Conservation (phyloP, 1,140 invertebrate genomes). For the Condylostylus longicornis region DNA sequence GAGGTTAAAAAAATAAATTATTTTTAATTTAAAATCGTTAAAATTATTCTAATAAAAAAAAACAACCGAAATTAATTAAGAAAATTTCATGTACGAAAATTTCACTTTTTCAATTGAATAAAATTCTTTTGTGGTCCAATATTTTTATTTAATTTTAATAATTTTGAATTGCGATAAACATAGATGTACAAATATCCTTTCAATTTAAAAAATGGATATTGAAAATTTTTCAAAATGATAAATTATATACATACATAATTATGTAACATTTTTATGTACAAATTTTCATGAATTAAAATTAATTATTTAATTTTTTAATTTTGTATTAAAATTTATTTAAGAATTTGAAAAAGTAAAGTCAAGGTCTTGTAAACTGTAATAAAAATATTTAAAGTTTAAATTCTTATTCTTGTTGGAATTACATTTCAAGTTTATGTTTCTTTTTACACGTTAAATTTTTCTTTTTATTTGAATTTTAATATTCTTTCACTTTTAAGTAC, state of each 20-base stretch:
- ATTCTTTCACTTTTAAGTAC: too few species aligned
- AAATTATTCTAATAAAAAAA: background rate
- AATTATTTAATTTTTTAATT: background rate
- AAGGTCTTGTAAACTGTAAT: too few species aligned
- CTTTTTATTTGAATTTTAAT: too few species aligned
- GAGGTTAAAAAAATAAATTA: slow-evolving; percentile 40
- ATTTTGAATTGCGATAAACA: background rate
- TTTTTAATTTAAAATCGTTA: background rate
- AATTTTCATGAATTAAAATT: background rate
- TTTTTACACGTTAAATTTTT: too few species aligned
- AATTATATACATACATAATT: background rate
- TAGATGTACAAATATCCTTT: background rate
- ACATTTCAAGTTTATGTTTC: too few species aligned
- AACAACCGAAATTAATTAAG: too few species aligned
- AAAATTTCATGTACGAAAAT: background rate
- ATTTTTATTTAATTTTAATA: slow-evolving; percentile 1
- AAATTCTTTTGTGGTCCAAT: too few species aligned
- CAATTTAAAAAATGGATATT: background rate
- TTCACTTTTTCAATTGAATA: background rate
- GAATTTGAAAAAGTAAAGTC: too few species aligned
- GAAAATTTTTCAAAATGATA: background rate
- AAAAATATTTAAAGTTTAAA: too few species aligned
- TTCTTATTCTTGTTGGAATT: too few species aligned
- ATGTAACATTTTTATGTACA: background rate
- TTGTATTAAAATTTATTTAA: background rate